phyloP scores from a whole-genome alignment of 1,140 invertebrate genomes.

The Drosophila suzukii region DNA sequence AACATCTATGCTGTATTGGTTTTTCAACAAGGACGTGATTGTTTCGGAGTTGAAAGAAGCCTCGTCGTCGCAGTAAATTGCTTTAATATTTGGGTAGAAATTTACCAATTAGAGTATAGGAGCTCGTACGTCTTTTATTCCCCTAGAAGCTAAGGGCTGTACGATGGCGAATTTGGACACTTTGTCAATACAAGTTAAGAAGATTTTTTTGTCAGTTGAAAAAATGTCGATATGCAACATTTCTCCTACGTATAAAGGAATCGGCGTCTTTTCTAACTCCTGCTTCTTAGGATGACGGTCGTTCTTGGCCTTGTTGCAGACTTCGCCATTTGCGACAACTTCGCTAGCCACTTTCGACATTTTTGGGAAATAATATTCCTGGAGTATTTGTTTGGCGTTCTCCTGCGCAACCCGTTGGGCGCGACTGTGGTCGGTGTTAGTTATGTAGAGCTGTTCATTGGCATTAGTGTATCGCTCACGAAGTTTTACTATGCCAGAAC shows the following conservation, averaged over 20 bases:
- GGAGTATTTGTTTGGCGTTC: conserved; percentile 32
- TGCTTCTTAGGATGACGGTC: conserved; percentile 37
- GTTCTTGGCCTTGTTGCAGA: conserved; percentile 37
- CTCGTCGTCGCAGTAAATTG: too few species aligned
- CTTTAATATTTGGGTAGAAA: too few species aligned
- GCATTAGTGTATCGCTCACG: conserved; percentile 1
- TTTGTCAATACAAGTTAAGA: too few species aligned
- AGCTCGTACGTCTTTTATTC: too few species aligned
- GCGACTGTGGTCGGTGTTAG: conserved; percentile 6
- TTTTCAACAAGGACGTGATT: too few species aligned
- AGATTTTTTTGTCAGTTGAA: too few species aligned
- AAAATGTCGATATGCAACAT: not conserved
- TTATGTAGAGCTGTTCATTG: not conserved
- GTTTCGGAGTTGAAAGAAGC: too few species aligned
- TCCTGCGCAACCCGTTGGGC: conserved; percentile 38
- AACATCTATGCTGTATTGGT: too few species aligned
- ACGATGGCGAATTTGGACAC: too few species aligned
- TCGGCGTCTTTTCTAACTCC: conserved; percentile 18
- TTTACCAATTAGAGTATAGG: too few species aligned
- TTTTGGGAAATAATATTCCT: conserved; percentile 47
- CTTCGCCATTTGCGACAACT: conserved; percentile 29
- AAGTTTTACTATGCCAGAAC: not conserved
- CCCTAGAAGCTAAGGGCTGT: too few species aligned
- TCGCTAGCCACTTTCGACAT: conserved; percentile 1
- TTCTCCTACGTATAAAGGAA: not conserved